Base-by-base conservation (phyloP, 2,113 vertebrate species). In the Odocoileus virginianus region DNA sequence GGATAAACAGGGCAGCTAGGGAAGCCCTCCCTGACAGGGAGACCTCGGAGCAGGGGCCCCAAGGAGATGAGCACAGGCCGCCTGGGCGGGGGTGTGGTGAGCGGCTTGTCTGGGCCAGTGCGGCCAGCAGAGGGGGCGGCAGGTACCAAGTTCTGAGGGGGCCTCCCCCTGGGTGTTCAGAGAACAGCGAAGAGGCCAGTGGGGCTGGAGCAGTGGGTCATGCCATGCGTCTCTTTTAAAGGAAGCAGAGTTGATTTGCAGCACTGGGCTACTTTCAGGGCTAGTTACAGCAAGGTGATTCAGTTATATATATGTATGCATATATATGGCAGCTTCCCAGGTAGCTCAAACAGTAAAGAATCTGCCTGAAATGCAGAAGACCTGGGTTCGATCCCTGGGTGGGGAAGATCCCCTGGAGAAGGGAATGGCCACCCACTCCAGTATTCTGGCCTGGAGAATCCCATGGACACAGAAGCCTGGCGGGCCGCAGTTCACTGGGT, bases 251-350 rank as follows among this genome's bases (percentile, higher is more conserved):
- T 7, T n/a, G 79, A 4, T n/a, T 54, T 14, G 54, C 30, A 54
- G 17, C 30, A 2, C 3, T n/a, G 47, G 28, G 76, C 9, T 50
- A 3, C 43, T 79, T 50, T n/a, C 78, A 81, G 47, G 78, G 30
- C n/a, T 23, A 0, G 19, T 13, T 36, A 0, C 19, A 23, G 50
- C 47, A 14, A 13, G 33, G 47, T 11, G 33, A 23, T 52, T 21
- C 50, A 14, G 19, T 11, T 4, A 3, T 2, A 3, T 23, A 2
- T 54, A 0, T 4, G 2, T 81, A 0, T 12, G 15, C 28, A 0
- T 30, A 8, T 3, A 3, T 17, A 9, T 30, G 8, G 67, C 67
- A 71, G 67, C 10, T 36, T 21, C 64, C 19, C 67, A 71, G 67
- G n/a, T 12, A 67, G 64, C 67, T 71, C 67, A 23, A 23, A 71